phyloP scores from a whole-genome alignment of 2,888 invertebrate species.

The Trachelus tabidus region DNA sequence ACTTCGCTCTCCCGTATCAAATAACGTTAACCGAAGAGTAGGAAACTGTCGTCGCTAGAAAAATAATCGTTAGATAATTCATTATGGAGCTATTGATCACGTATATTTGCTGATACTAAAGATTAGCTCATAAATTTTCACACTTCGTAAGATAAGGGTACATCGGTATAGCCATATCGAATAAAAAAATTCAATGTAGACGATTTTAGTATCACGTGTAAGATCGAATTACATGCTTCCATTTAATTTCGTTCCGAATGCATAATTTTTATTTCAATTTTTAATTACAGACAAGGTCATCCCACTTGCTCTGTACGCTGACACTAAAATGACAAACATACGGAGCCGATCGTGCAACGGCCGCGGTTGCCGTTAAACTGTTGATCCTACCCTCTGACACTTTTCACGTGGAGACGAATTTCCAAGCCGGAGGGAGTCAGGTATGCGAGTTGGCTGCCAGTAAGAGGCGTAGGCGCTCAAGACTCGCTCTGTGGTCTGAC shows the following conservation, averaged over 20 bases:
- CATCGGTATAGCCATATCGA: background rate
- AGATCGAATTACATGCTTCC: too few relatives aligned
- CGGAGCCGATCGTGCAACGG: constrained; percentile 8
- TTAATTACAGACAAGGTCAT: background rate
- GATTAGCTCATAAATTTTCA: background rate
- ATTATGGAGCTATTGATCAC: background rate
- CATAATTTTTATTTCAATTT: background rate
- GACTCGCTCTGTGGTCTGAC: background rate
- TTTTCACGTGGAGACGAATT: constrained; percentile 44
- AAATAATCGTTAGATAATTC: background rate
- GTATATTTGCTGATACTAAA: background rate
- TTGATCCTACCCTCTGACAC: constrained; percentile 32
- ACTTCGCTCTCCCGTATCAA: background rate
- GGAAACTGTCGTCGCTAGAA: background rate
- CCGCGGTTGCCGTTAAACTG: constrained; percentile 41
- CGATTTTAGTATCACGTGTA: too few relatives aligned
- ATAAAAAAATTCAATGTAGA: background rate
- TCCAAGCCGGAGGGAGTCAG: constrained; percentile 26
- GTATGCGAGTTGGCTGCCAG: constrained; percentile 12
- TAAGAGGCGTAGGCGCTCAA: constrained; percentile 14
- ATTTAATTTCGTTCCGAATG: background rate
- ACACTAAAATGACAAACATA: background rate
- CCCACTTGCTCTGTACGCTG: background rate
- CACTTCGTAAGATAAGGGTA: background rate
- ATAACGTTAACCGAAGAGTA: background rate